A percentile compares a stretch with the other conserved stretches of the same genome.
These are phyloP conservation scores for Pocillopora grandis DNA, from an alignment of 92 coral and sea anemone genomes.

Conservation along the genomic window DNA sequence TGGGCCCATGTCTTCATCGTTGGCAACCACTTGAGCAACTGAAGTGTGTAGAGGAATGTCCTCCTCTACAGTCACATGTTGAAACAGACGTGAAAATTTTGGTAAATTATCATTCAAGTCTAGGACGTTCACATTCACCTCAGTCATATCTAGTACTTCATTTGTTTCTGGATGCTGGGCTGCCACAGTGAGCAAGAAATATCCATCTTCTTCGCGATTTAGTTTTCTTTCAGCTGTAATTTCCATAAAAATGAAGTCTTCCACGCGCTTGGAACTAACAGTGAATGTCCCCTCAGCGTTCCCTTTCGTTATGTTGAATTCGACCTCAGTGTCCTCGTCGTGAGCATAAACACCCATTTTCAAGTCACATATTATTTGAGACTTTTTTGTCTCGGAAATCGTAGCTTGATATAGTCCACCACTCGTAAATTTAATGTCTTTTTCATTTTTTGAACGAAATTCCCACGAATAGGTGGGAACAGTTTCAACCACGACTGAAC, in stretches of 20 bases:
- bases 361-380: conserved; percentile 75
- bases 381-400: conserved; percentile 70
- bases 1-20: conserved; percentile 76
- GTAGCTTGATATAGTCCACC: conserved; percentile 87
- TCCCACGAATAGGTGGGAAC: conserved; percentile 79
- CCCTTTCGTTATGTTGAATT: conserved; percentile 68
- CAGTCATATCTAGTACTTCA: conserved; percentile 72
- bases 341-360: conserved; percentile 92
- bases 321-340: conserved; percentile 52
- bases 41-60: conserved; percentile 85
- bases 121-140: conserved; percentile 71
- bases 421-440: conserved; percentile 88
- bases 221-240: conserved; percentile 60
- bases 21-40: conserved; percentile 70
- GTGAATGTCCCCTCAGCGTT: conserved; percentile 55
- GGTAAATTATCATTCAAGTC: conserved; percentile 84
- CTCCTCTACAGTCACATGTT: conserved; percentile 62
- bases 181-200: conserved; percentile 66
- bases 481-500: conserved; percentile 63
- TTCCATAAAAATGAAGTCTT: conserved; percentile 85
- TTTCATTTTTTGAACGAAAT: conserved; percentile 73
- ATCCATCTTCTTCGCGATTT: conserved; percentile 70
- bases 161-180: conserved; percentile 67
- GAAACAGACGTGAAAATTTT: conserved; percentile 57
- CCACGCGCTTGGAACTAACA: conserved; percentile 64